Conservation (phyloP, 1,140 invertebrate species). For the Aphis gossypii region DNA sequence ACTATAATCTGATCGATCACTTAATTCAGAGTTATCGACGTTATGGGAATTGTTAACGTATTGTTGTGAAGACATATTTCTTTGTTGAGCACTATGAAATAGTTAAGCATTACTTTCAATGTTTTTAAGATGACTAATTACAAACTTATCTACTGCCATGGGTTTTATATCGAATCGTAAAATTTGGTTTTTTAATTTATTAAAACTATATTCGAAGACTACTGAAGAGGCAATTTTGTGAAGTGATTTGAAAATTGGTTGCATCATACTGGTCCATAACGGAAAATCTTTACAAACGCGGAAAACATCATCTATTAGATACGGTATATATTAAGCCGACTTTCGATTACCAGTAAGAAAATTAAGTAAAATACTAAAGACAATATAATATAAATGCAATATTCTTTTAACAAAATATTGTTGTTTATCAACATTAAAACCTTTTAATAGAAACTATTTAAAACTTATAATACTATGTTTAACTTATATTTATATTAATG, state of each 20-base stretch:
- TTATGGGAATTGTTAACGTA: not conserved
- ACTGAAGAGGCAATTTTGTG: not conserved
- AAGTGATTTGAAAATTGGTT: not conserved
- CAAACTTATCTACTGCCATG: not conserved
- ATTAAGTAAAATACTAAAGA: no score
- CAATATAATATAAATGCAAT: no score
- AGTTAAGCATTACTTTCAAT: not conserved
- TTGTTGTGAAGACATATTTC: not conserved
- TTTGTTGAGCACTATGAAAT: not conserved
- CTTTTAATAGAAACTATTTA: no score
- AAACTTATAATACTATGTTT: no score
- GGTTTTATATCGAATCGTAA: not conserved
- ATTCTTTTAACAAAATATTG: no score
- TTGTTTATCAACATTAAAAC: no score
- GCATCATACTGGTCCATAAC: not conserved
- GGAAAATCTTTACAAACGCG: not conserved
- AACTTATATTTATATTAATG: no score
- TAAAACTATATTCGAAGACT: constrained; percentile 1
- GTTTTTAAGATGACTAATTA: not conserved
- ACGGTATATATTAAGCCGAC: no score
- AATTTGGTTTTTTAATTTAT: constrained; percentile 6
- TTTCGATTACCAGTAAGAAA: no score
- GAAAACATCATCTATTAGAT: no score
- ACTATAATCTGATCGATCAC: not conserved
- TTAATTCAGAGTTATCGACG: not conserved